Base-by-base conservation (phyloP, 2,113 vertebrate genomes). In the Scolopax mira region DNA sequence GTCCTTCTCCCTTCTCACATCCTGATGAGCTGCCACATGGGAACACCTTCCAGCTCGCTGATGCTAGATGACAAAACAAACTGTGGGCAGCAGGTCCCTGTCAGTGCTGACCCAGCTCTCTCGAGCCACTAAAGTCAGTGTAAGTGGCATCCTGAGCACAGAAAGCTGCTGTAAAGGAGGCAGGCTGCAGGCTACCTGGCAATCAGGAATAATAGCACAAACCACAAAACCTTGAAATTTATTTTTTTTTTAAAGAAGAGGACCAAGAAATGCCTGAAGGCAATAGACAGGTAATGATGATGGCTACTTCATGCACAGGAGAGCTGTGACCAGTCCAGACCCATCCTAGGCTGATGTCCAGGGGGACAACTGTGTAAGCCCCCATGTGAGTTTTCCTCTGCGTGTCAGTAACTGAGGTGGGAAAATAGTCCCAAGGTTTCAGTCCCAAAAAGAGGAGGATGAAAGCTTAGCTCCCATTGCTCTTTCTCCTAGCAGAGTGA, bases 401-500 rank as follows among this genome's bases (percentile, higher is more conserved):
- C 21, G 6, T 33, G 19, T 30, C 55, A 81, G 27, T 27, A 57
- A 5, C 33, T 18, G 66, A 51, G 31, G 11, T n/a, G 14, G 55
- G 51, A 15, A 72, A 90, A 52, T 14, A 64, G 46, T 23, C 39
- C 48, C 8, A 31, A 70, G 28, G 28, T 52, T 60, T 78, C 37
- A 79, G 24, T 31, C 11, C 16, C 55, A 80, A 35, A 85, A 25
- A 21, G 18, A 66, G 13, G 11, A 71, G 31, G 24, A 13, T 39
- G 58, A 92, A 83, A 94, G 64, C 28, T 77, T 69, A 39, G 37
- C 37, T 88, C 49, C 67, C n/a, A 3, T 52, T 94, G 55, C 52
- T 94, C 42, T 23, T 83, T 90, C 67, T 93, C 82, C 73, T 83
- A 65, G 37, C 89, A 98, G 97, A 87, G 85, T 1, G 78, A 98